Evolutionary conservation across 2,797 vertebrate genomes (phyloP).

Genomic region (Thamnophis elegans): DNA sequence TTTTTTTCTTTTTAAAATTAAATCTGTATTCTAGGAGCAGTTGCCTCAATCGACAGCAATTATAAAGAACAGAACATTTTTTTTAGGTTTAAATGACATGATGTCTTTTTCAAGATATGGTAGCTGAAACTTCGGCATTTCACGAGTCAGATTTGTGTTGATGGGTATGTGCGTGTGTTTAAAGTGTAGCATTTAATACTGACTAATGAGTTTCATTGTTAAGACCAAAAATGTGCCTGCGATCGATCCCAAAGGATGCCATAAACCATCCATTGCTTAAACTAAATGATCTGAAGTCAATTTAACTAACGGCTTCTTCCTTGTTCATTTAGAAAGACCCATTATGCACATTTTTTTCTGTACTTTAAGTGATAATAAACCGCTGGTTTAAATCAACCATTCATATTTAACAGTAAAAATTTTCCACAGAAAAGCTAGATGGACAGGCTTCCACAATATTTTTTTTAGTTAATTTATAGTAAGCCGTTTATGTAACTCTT

Average conservation of each 20-base stretch:
- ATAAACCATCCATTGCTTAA: slow-evolving; percentile 25
- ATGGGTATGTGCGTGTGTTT: slow-evolving; percentile 10
- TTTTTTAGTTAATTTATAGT: background rate
- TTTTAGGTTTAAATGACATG: background rate
- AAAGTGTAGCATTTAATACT: slow-evolving; percentile 10
- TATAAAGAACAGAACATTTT: slow-evolving; percentile 17
- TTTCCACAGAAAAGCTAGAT: background rate
- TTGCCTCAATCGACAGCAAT: slow-evolving; percentile 32
- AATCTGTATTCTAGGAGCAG: slow-evolving; percentile 5
- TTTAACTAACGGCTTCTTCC: slow-evolving; percentile 13
- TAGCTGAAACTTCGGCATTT: background rate
- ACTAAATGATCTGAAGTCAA: slow-evolving; percentile 14
- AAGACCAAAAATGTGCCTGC: slow-evolving; percentile 23
- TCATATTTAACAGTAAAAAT: background rate
- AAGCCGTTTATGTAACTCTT: background rate
- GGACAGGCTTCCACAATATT: background rate
- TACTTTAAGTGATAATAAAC: background rate
- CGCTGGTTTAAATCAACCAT: rapidly evolving
- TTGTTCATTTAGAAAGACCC: slow-evolving; percentile 6
- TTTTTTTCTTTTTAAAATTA: background rate
- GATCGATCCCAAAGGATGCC: slow-evolving; percentile 9
- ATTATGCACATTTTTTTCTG: background rate
- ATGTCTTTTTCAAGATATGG: background rate
- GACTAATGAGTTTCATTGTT: slow-evolving; percentile 27
- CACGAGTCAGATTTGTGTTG: background rate